These are phyloP conservation scores for Bungarus multicinctus DNA, from an alignment of 2,113 vertebrate species.

Conservation along the genomic window DNA sequence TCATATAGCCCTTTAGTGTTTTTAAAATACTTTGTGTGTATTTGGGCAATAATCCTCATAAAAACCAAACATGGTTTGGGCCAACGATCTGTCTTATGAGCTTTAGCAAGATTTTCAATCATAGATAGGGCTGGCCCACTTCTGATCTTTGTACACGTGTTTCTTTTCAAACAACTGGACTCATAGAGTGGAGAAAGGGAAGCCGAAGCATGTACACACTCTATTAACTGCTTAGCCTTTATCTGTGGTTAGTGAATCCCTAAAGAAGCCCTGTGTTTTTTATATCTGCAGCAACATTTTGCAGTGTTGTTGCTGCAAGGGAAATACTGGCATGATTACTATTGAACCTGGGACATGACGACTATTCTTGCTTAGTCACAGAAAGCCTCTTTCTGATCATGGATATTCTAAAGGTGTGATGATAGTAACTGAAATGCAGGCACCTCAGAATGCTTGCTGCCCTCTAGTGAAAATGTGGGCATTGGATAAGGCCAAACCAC, in stretches of 20 bases:
- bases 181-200: background rate
- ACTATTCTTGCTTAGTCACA: background rate
- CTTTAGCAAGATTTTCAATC: background rate
- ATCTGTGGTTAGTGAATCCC: background rate
- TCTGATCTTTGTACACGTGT: background rate
- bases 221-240: background rate
- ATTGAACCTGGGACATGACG: background rate
- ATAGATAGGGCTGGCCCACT: background rate
- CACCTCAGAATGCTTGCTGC: background rate
- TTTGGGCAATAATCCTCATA: background rate
- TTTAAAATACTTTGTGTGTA: background rate
- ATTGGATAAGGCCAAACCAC: background rate
- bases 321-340: background rate
- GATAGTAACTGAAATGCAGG: background rate
- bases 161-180: background rate
- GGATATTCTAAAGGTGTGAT: background rate
- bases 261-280: background rate
- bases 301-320: background rate
- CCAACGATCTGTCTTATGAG: background rate
- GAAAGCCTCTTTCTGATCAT: background rate
- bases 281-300: background rate
- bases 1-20: too few relatives aligned
- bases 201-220: background rate
- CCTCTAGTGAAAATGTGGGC: background rate
- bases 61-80: background rate